These are phyloP conservation scores for Cranoglanis bouderius DNA, from an alignment of 2,113 vertebrate genomes.

Conservation along the genomic window DNA sequence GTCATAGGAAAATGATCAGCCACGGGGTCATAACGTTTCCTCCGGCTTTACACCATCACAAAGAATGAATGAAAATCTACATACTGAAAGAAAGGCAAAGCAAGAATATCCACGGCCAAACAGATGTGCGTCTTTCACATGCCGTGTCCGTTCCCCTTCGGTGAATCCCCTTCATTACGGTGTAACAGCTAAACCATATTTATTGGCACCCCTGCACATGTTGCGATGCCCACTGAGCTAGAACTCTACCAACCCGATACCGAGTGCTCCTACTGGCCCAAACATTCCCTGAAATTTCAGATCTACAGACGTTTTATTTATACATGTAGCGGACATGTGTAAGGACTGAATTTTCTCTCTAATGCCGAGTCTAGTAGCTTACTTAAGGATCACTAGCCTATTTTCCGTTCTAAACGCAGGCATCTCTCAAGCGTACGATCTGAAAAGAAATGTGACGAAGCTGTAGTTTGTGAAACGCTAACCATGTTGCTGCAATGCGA, in stretches of 20 bases:
- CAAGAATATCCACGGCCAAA: neutral
- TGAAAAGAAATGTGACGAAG: neutral
- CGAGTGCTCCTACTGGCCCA: neutral
- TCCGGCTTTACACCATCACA: neutral
- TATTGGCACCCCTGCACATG: slow-evolving; percentile 5
- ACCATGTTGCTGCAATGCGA: neutral
- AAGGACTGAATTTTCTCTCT: neutral
- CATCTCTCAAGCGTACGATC: neutral
- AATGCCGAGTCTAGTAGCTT: neutral
- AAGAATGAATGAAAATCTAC: neutral
- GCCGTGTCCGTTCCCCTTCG: neutral
- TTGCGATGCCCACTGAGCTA: neutral
- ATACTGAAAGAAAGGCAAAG: neutral
- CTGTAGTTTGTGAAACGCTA: neutral
- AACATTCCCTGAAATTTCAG: neutral
- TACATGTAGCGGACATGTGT: neutral
- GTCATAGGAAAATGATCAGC: neutral
- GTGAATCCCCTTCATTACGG: neutral
- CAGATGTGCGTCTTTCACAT: neutral
- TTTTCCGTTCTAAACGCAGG: neutral
- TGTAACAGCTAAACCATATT: neutral
- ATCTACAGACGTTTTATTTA: neutral
- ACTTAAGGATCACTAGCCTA: neutral
- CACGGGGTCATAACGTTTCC: neutral
- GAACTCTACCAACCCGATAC: neutral